These are phyloP conservation scores for Theristicus caerulescens DNA, from an alignment of 2,113 vertebrate genomes.

Conservation along the genomic window DNA sequence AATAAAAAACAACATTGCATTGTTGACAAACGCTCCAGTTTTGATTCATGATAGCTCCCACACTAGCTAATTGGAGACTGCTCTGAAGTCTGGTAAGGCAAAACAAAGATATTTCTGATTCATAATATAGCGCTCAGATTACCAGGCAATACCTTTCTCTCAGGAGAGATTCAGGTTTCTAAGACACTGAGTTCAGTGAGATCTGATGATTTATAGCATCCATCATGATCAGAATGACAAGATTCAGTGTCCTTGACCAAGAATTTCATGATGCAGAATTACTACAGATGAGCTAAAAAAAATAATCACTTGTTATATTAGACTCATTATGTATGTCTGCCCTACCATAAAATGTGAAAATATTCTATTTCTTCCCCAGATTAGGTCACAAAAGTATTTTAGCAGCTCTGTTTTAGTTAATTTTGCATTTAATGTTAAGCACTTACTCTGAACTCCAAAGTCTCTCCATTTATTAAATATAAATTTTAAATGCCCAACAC, in stretches of 20 bases:
- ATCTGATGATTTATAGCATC: neutral
- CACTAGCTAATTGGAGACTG: neutral
- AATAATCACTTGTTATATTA: neutral
- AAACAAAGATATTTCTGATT: neutral
- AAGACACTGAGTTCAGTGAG: neutral
- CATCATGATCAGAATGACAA: neutral
- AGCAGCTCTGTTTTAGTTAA: neutral
- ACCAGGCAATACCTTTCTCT: neutral
- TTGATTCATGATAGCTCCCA: neutral
- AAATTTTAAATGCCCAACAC: neutral
- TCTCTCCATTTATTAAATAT: neutral
- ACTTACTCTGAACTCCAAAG: neutral
- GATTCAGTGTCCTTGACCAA: neutral
- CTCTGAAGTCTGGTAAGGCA: neutral
- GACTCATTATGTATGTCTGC: neutral
- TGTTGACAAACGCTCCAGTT: neutral
- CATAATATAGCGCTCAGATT: neutral
- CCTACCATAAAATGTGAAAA: neutral
- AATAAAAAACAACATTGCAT: neutral
- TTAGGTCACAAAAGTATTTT: neutral
- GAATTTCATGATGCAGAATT: neutral
- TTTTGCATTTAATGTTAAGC: neutral
- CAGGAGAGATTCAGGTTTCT: conserved; percentile 14
- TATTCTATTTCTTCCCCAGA: neutral
- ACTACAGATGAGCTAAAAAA: neutral